Evolutionary conservation across 2,888 invertebrate genomes (phyloP), one percentile per base, ranked within the genome.

Genomic region (Gibbula magus): DNA sequence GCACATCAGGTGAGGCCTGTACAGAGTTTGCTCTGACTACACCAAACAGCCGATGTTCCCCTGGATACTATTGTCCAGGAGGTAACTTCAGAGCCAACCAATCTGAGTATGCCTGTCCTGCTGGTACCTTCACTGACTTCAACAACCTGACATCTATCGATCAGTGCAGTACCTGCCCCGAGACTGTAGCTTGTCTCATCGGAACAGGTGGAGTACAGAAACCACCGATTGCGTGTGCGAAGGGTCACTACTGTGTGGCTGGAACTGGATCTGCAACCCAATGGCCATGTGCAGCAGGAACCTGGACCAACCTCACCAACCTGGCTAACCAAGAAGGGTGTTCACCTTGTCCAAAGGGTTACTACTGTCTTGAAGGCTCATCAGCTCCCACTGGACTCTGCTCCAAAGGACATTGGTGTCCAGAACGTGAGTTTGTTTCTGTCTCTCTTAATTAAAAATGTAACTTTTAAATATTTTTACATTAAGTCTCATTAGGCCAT

Each of bases 51-150:
- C 86, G 89, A 0, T 92, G 92, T 80, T 86, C 88, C 13, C 89
- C 90, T 13, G 92, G 92, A 0, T 90, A 91, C 84, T 92, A 90
- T 85, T 92, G 92, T 80, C 91, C 91, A 0, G 90, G 89, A 5
- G 91, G 90, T 5, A 92, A 91, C 80, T 82, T 85, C 67, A 82
- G 84, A 3, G 88, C 88, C 20, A 90, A 90, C 80, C 90, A 91
- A 80, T 85, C 88, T 10, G 91, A 89, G 61, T 88, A 89, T 83
- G 89, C 89, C 5, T 92, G 92, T 73, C 91, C 91, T 1, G 88
- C 91, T 13, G 92, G 92, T 1, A 88, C 85, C 0, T 91, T 82
- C 81, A 92, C 91, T 8, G 87, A 92, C 85, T 88, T 85, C 79
- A 86, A 86, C 77, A 92, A 91, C 82, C 86, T 91, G 56, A 91